These are phyloP conservation scores for Akabosia matsudoensis DNA, from an alignment of 1,140 invertebrate genomes.

Conservation along the genomic window DNA sequence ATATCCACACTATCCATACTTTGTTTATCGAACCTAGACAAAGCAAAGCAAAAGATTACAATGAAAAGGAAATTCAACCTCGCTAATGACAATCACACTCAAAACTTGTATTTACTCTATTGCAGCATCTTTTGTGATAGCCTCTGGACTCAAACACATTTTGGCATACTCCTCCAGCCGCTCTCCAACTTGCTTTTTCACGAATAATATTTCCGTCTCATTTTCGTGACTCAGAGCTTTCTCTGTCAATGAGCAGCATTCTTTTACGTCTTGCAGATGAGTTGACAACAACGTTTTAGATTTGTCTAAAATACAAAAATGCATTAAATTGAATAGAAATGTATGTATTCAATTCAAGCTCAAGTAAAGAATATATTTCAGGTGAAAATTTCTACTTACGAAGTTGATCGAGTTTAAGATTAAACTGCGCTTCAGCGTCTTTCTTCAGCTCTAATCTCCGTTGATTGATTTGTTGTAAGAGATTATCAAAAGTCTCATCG, in stretches of 20 bases:
- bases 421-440: slow-evolving; percentile 53
- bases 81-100: neutral
- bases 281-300: slow-evolving; percentile 53
- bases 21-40: slow-evolving; percentile 39
- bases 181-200: slow-evolving; percentile 58
- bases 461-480: slow-evolving; percentile 51
- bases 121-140: slow-evolving; percentile 34
- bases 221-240: slow-evolving; percentile 55
- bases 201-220: slow-evolving; percentile 57
- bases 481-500: slow-evolving; percentile 51
- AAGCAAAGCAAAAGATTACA: slow-evolving; percentile 4
- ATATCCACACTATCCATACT: slow-evolving; percentile 40
- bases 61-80: slow-evolving; percentile 6
- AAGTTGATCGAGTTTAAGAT: slow-evolving; percentile 54
- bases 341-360: neutral
- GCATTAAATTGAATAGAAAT: neutral
- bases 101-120: slow-evolving; percentile 39
- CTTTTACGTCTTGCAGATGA: slow-evolving; percentile 53
- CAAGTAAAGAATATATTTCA: too few species aligned
- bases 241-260: slow-evolving; percentile 53
- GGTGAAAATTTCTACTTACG: slow-evolving; percentile 40
- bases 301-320: slow-evolving; percentile 44
- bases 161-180: slow-evolving; percentile 54
- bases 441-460: slow-evolving; percentile 52
- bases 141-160: slow-evolving; percentile 41